Percentiles rank a stretch among this genome's conserved stretches.
phyloP scores from a whole-genome alignment of 2,797 vertebrate species.

The Melopsittacus undulatus region DNA sequence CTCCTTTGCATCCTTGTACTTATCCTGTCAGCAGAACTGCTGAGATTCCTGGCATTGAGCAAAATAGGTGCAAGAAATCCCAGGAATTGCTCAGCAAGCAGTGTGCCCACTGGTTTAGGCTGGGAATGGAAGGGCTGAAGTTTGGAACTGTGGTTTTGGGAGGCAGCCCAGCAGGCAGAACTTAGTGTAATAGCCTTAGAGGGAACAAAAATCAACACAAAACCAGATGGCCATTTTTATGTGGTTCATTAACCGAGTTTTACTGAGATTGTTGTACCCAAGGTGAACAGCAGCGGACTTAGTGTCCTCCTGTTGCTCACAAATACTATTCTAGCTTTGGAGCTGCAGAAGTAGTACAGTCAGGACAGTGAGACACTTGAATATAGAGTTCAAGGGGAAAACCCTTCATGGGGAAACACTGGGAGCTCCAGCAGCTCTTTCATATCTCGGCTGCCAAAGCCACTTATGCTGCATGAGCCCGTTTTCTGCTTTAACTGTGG shows the following conservation, averaged over 20 bases:
- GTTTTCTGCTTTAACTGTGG: background rate
- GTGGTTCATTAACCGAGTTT: conserved; percentile 23
- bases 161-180: background rate
- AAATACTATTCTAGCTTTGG: background rate
- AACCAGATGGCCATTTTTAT: conserved; percentile 47
- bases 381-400: background rate
- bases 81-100: background rate
- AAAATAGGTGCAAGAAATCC: background rate
- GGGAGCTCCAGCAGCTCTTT: background rate
- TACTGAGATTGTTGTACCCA: background rate
- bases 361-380: background rate
- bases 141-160: background rate
- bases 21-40: background rate
- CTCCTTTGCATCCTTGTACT: background rate
- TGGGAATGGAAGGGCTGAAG: background rate
- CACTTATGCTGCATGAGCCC: background rate
- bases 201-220: background rate
- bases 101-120: background rate
- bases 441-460: fast-evolving
- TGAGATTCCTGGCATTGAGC: background rate
- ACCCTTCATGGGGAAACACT: background rate
- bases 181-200: background rate
- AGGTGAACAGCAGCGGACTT: background rate
- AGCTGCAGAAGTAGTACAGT: background rate
- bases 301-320: background rate